Evolutionary conservation across 37 sponge, comb jelly and placozoan species (phyloP), one percentile per base, ranked within the genome.

Genomic region (Spongia lamella): DNA sequence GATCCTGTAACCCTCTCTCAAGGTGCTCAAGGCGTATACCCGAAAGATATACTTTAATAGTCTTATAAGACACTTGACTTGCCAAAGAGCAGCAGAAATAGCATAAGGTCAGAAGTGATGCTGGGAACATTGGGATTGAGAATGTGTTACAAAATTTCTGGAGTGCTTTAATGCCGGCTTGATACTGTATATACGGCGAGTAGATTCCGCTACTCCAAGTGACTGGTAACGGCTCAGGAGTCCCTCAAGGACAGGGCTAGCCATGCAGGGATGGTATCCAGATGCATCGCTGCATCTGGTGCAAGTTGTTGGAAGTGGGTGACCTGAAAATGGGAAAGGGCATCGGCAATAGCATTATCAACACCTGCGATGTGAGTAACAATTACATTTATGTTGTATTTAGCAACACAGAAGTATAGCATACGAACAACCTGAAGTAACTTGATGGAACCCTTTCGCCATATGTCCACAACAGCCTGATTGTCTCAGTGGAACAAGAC

Each of bases 401-500:
- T 49, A 0, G 78, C 78, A 19, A 53, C 50, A n/a, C 7, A 21
- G 19, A 70, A 68, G 31, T 37, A 51, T 6, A 76, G 78, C 25
- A 3, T 22, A 26, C 78, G 68, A 22, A 76, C 53, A 22, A 76
- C 54, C 51, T 47, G 22, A 65, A 76, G n/a, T n/a, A n/a, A n/a
- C n/a, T n/a, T n/a, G n/a, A n/a, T 38, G 34, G 68, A 38, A 32
- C 76, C 68, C 31, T 27, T 13, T 6, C 32, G 26, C 43, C 40
- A 39, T 1, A 40, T 49, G 24, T 56, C 25, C 31, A 63, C 55
- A 1, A 83, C 68, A 33, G 83, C 60, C 13, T 31, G 37, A 29
- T 83, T 83, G 43, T 83, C 83, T n/a, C 76, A 75, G 49, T 75
- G 51, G 51, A 64, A 35, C 26, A 58, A 36, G 0, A 83, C 32